Evolutionary conservation across 2,888 invertebrate genomes (phyloP), one percentile per base, ranked within the genome.

Genomic region (Sialis fuliginosa): DNA sequence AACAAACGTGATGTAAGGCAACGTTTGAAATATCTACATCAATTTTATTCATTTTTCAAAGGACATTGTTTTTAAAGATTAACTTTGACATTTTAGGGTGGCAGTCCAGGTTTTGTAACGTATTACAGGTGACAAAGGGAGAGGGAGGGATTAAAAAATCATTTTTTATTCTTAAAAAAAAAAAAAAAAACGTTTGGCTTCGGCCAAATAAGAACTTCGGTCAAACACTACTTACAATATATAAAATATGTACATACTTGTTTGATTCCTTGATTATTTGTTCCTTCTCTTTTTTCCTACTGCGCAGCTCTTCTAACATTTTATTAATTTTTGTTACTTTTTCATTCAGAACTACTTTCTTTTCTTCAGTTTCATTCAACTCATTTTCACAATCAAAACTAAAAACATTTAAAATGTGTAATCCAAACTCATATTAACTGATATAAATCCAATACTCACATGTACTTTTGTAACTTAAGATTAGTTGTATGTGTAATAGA

Each of bases 381-480:
- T 79, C 72, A 50, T 72, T 69, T 47, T 71, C 70, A 1, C 73
- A 69, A 54, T 74, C 70, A 54, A 70, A 68, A 9, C 76, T 77
- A 57, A 48, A 42, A 6, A 22, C 6, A 41, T 22, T 41, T 13
- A 13, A 41, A 6, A 6, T 9, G 5, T 6, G 6, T 30, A 12
- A 8, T 8, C 10, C n/a, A 41, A 9, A n/a, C n/a, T n/a, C 5
- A 22, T 44, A 13, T 33, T 3, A 45, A 13, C 32, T 10, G 42
- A 7, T 33, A 39, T 1, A 52, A 33, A 49, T 44, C 35, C 41
- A 48, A 39, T 42, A 60, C 72, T 67, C 57, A 79, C 78, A 77
- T 70, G 57, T 77, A 72, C 57, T 77, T 77, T 63, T 90, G 88
- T 52, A 75, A 73, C 33, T 83, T 61, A 55, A 75, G 71, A 65